A percentile compares a stretch with the other conserved stretches of the same genome.
phyloP scores from a whole-genome alignment of 2,888 invertebrate genomes.

The Cephonodes hylas region DNA sequence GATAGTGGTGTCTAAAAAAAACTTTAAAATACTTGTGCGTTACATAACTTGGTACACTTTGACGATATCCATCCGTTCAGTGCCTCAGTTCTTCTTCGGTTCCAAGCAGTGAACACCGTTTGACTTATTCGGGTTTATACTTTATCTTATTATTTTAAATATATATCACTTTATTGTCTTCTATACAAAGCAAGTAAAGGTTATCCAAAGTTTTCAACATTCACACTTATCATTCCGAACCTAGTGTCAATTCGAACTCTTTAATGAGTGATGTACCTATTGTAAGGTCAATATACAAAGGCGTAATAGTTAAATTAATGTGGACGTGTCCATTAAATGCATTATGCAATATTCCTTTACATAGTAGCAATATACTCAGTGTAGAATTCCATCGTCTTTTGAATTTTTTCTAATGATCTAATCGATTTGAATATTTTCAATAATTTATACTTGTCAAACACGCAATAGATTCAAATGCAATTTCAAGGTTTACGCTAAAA shows the following conservation, averaged over 20 bases:
- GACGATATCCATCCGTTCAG: not conserved
- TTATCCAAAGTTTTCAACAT: slow-evolving; percentile 1
- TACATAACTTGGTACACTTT: not conserved
- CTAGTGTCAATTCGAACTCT: not conserved
- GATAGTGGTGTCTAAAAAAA: not conserved
- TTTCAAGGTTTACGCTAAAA: slow-evolving; percentile 13
- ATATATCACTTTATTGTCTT: not conserved
- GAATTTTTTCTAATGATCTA: slow-evolving; percentile 20
- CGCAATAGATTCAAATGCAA: slow-evolving; percentile 9
- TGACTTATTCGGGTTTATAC: not conserved
- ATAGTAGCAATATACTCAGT: not conserved
- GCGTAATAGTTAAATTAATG: not conserved
- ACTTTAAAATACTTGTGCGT: not conserved
- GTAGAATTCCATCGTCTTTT: not conserved
- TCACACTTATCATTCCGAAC: not conserved
- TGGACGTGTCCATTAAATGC: not conserved
- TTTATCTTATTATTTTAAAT: not conserved
- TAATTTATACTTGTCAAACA: slow-evolving; percentile 26
- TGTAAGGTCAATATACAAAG: not conserved
- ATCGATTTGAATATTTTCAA: slow-evolving; percentile 25
- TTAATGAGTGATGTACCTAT: not conserved
- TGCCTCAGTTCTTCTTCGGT: not conserved
- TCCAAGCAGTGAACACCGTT: not conserved
- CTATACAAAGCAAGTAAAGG: not conserved
- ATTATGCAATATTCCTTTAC: not conserved